These are phyloP conservation scores for Neoscelio sp. DNA, from an alignment of 2,888 invertebrate species.

Conservation along the genomic window DNA sequence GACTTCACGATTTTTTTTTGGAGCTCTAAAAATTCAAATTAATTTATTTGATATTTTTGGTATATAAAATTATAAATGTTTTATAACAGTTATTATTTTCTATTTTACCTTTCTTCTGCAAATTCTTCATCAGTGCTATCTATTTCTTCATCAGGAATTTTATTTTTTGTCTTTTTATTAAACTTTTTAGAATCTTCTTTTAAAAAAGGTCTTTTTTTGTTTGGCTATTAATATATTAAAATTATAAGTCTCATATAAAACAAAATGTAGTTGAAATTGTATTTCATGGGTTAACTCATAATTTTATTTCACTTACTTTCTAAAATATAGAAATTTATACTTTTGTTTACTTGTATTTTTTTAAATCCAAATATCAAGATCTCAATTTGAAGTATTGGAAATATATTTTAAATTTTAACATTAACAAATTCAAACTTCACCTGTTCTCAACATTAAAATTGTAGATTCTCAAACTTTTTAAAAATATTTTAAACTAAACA, in stretches of 20 bases:
- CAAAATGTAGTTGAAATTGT: background rate
- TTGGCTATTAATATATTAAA: constrained; percentile 4
- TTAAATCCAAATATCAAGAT: too few relatives aligned
- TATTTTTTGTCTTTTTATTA: constrained; percentile 63
- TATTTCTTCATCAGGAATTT: constrained; percentile 77
- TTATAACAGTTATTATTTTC: constrained; percentile 14
- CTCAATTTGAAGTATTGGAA: too few relatives aligned
- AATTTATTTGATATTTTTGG: constrained; percentile 7
- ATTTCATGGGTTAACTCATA: too few relatives aligned
- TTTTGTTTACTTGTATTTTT: too few relatives aligned
- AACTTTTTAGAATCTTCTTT: constrained; percentile 70
- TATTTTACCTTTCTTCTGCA: constrained; percentile 75
- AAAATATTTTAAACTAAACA: too few relatives aligned
- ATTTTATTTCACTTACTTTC: too few relatives aligned
- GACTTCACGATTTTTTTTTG: constrained; percentile 78
- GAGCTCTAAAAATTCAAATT: constrained; percentile 45
- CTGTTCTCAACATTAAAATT: too few relatives aligned
- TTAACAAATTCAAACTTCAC: too few relatives aligned
- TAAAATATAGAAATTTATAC: too few relatives aligned
- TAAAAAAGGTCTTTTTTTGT: constrained; percentile 41
- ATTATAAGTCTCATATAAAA: background rate
- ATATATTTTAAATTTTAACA: too few relatives aligned
- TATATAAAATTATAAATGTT: constrained; percentile 21
- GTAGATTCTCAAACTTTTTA: too few relatives aligned
- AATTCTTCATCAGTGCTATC: constrained; percentile 81